Conservation (phyloP, 2,113 vertebrate species). For the Phylloscopus trochiloides region DNA sequence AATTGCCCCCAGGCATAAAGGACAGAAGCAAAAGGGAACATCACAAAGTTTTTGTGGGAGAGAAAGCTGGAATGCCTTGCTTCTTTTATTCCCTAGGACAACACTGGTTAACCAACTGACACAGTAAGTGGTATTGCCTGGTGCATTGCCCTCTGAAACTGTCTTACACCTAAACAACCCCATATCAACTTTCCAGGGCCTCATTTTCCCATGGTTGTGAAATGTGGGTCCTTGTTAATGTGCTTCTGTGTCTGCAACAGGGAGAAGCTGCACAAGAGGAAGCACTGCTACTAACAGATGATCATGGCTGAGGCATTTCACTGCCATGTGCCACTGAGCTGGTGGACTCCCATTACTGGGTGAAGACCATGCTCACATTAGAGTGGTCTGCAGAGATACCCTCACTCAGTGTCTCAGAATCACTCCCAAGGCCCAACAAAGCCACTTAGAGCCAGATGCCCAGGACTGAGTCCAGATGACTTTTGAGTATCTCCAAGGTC, state of each 20-base stretch:
- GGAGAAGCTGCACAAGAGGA: background rate
- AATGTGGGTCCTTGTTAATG: background rate
- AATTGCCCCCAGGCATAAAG: background rate
- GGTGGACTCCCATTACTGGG: background rate
- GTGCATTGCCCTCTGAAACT: background rate
- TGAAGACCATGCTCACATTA: background rate
- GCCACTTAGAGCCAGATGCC: background rate
- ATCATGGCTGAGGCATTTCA: background rate
- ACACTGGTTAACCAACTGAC: background rate
- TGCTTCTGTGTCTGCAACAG: background rate
- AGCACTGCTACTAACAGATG: background rate
- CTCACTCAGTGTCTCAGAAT: background rate
- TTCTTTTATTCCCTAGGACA: background rate
- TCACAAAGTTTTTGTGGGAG: background rate
- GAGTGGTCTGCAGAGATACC: background rate
- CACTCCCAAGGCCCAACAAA: background rate
- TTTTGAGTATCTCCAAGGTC: background rate
- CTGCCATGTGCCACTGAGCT: background rate
- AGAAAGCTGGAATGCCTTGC: background rate
- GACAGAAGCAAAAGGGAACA: background rate
- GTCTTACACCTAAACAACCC: background rate
- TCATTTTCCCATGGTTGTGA: background rate
- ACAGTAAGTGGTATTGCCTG: background rate
- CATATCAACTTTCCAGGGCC: background rate
- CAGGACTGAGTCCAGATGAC: background rate